phyloP scores from a whole-genome alignment of 2,888 invertebrate species.

The Synanthedon andrenaeformis region DNA sequence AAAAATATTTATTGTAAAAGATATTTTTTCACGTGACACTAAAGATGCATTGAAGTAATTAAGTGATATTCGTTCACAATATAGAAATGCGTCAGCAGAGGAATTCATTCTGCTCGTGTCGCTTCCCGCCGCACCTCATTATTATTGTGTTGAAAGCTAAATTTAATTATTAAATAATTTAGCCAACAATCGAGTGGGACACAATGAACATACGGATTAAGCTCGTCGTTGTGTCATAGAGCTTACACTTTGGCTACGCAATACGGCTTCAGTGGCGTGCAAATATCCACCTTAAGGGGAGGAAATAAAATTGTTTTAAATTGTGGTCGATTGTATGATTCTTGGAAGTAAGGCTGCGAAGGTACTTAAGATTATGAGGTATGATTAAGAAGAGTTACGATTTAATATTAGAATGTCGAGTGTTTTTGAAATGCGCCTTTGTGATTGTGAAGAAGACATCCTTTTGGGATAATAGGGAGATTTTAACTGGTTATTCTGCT shows the following conservation, averaged over 20 bases:
- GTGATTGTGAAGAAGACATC: no score
- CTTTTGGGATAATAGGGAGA: no score
- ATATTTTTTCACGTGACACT: no score
- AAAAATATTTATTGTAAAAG: no score
- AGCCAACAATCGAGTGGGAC: slow-evolving; percentile 3
- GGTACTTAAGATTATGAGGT: background rate
- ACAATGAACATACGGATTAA: background rate
- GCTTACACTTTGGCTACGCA: background rate
- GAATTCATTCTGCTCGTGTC: no score
- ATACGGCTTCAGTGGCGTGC: background rate
- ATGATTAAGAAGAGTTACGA: background rate
- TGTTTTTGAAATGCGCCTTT: background rate
- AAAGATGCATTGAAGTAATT: no score
- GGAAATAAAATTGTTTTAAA: background rate
- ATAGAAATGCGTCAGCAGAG: no score
- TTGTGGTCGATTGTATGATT: background rate
- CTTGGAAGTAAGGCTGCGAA: background rate
- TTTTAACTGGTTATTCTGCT: no score
- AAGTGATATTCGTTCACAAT: no score
- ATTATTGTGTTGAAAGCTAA: slow-evolving; percentile 18
- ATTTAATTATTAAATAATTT: slow-evolving; percentile 45
- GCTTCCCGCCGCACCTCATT: slow-evolving; percentile 23
- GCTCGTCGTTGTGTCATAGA: background rate
- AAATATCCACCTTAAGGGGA: background rate
- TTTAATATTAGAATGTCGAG: background rate